Evolutionary conservation across 2,113 vertebrate species (phyloP).

Genomic region (Lates calcarifer): DNA sequence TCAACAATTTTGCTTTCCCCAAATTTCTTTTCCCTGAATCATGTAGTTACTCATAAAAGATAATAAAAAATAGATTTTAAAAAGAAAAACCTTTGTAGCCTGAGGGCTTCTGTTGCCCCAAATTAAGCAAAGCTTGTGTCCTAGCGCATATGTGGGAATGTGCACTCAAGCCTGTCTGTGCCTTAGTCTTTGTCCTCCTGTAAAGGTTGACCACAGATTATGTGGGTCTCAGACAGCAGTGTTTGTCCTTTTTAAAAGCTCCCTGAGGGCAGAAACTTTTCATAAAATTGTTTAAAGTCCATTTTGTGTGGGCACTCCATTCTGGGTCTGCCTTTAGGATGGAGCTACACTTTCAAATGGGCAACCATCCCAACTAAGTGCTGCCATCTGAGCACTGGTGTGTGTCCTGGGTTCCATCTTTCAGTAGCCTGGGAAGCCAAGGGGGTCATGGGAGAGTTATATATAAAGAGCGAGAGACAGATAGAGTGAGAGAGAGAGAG

Average conservation of each 20-base stretch:
- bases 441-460: constrained; percentile 48
- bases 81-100: constrained; percentile 8
- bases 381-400: constrained; percentile 72
- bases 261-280: constrained; percentile 67
- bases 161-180: constrained; percentile 35
- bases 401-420: constrained; percentile 72
- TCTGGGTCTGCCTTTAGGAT: constrained; percentile 70
- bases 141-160: constrained; percentile 11
- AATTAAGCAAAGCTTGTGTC: constrained; percentile 36
- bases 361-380: constrained; percentile 68
- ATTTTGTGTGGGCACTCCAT: constrained; percentile 52
- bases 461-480: not conserved
- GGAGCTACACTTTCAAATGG: constrained; percentile 77
- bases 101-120: constrained; percentile 54
- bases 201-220: constrained; percentile 73
- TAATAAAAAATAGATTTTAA: not conserved
- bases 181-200: constrained; percentile 51
- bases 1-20: not conserved
- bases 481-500: not conserved
- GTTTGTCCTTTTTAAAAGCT: constrained; percentile 74
- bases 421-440: constrained; percentile 64
- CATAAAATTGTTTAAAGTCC: constrained; percentile 69
- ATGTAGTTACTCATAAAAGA: not conserved
- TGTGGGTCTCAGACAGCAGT: constrained; percentile 66
- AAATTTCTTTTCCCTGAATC: not conserved